phyloP scores from a whole-genome alignment of 92 coral and sea anemone species.

The Blastomussa wellsi region DNA sequence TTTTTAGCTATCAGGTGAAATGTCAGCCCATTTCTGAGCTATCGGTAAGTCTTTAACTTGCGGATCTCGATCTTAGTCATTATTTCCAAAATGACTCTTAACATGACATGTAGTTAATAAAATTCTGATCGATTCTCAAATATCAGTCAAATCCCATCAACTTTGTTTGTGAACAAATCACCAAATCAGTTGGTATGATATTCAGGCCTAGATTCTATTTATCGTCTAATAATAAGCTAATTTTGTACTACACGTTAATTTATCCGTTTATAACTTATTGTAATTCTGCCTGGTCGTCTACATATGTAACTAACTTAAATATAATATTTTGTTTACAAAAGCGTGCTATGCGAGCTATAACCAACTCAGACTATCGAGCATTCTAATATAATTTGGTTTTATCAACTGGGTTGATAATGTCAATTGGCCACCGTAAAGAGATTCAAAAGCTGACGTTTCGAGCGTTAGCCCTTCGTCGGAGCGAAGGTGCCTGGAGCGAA shows the following conservation, averaged over 20 bases:
- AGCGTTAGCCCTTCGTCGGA: conserved; percentile 42
- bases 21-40: too few relatives aligned
- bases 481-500: too few relatives aligned
- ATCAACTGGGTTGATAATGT: too few relatives aligned
- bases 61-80: too few relatives aligned
- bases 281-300: not conserved
- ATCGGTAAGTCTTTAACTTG: too few relatives aligned
- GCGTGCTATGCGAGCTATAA: not conserved
- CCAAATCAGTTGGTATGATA: not conserved
- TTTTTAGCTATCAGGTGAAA: too few relatives aligned
- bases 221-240: not conserved
- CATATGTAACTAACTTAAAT: not conserved
- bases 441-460: conserved; percentile 29
- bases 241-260: not conserved
- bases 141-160: too few relatives aligned
- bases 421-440: not conserved
- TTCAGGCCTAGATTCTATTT: not conserved
- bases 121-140: too few relatives aligned
- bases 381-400: too few relatives aligned
- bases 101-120: too few relatives aligned
- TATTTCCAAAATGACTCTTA: too few relatives aligned
- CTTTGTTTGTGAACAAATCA: too few relatives aligned
- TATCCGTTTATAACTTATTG: not conserved
- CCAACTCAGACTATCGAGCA: not conserved
- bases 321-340: not conserved